Evolutionary conservation across 2,888 invertebrate species (phyloP).

Genomic region (Pristionchus japonicus): DNA sequence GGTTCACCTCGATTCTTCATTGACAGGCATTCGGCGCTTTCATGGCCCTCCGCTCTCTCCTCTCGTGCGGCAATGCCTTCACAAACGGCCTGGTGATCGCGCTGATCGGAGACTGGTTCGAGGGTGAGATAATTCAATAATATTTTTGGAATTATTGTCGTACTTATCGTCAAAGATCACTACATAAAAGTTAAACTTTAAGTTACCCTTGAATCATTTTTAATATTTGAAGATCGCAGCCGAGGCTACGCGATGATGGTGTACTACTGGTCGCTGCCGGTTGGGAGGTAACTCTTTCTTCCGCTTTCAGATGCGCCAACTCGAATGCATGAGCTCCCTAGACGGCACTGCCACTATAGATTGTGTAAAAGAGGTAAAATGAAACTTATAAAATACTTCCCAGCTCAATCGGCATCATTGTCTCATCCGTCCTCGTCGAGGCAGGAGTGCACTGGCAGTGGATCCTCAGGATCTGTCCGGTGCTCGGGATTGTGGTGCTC

Average conservation of each 20-base stretch:
- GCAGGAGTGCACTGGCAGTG: not conserved
- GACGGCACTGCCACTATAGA: no score
- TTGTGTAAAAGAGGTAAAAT: no score
- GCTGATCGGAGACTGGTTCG: not conserved
- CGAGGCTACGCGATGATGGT: constrained; percentile 30
- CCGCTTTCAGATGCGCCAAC: no score
- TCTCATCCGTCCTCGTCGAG: not conserved
- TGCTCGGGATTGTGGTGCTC: not conserved
- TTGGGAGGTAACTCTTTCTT: not conserved
- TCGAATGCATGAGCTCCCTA: no score
- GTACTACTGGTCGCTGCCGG: constrained; percentile 27
- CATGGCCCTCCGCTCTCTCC: not conserved
- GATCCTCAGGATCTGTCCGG: not conserved
- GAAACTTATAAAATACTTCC: no score
- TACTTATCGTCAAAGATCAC: no score
- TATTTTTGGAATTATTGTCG: no score
- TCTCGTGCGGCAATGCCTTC: constrained; percentile 13
- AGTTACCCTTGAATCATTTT: no score
- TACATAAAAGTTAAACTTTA: no score
- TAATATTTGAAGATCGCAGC: not conserved
- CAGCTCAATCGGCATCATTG: not conserved
- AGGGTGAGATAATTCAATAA: not conserved
- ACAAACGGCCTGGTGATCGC: constrained; percentile 8
- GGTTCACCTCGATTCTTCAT: no score
- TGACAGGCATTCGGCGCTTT: not conserved